Conservation (phyloP, 2,797 vertebrate genomes). For the Serranus cabrilla region DNA sequence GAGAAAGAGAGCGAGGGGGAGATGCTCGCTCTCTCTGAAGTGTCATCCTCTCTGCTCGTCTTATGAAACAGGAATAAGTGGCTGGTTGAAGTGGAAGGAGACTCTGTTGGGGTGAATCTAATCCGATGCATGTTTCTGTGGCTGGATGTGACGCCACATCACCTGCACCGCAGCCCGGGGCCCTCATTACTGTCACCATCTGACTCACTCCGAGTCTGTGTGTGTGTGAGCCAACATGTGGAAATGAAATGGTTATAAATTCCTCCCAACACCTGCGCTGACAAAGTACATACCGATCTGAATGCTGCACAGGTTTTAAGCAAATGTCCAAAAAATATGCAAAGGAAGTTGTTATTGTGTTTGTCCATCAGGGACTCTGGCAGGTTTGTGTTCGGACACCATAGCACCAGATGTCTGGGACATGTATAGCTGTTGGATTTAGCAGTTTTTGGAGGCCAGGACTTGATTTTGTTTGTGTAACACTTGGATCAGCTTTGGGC, state of each 20-base stretch:
- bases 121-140: slow-evolving; percentile 68
- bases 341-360: background rate
- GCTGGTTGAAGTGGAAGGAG: slow-evolving; percentile 69
- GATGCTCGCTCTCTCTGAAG: slow-evolving; percentile 58
- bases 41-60: slow-evolving; percentile 67
- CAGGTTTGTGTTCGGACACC: background rate
- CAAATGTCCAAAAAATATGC: background rate
- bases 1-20: slow-evolving; percentile 17
- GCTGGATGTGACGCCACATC: slow-evolving; percentile 68
- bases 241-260: slow-evolving; percentile 61
- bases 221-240: slow-evolving; percentile 38
- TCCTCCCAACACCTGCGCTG: slow-evolving; percentile 47
- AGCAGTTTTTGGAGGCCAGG: too few relatives aligned
- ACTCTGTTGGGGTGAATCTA: slow-evolving; percentile 72
- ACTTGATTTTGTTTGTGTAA: too few relatives aligned
- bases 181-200: slow-evolving; percentile 73
- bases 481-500: too few relatives aligned
- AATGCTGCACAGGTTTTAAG: slow-evolving; percentile 32
- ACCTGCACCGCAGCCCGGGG: slow-evolving; percentile 64
- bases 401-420: too few relatives aligned
- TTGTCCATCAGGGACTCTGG: background rate
- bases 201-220: slow-evolving; percentile 31
- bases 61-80: slow-evolving; percentile 72
- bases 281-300: slow-evolving; percentile 7
- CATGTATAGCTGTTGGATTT: too few relatives aligned